Evolutionary conservation across 1,140 invertebrate species (phyloP).

Genomic region (Caenorhabditis briggsae): DNA sequence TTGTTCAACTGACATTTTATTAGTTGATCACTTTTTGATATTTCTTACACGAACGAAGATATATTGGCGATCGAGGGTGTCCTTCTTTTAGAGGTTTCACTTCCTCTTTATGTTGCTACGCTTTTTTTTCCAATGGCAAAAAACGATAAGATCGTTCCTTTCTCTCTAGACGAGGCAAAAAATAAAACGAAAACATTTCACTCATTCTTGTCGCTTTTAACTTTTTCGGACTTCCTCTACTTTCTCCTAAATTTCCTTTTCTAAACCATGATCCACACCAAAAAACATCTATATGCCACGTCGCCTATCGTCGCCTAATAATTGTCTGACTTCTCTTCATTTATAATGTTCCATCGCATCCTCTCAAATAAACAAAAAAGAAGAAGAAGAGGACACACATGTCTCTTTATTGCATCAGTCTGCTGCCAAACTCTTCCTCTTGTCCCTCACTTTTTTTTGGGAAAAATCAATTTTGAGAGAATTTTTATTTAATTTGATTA

Average conservation of each 20-base stretch:
- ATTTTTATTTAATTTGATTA: no score
- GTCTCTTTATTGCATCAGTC: background rate
- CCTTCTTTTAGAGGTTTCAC: no score
- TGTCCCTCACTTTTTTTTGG: background rate
- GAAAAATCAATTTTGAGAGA: background rate
- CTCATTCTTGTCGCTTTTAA: background rate
- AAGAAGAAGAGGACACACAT: background rate
- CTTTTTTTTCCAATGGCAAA: background rate
- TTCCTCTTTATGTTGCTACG: no score
- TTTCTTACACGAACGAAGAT: no score
- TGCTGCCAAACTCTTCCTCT: background rate
- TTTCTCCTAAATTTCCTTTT: background rate
- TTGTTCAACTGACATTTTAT: no score
- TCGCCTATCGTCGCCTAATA: conserved; percentile 4
- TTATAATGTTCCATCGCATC: background rate
- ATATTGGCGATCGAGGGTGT: no score
- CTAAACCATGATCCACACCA: background rate
- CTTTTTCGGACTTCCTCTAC: background rate
- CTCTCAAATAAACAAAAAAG: conserved; percentile 11
- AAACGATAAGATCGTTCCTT: background rate
- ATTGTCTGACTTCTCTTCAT: background rate
- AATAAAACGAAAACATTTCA: conserved; percentile 5
- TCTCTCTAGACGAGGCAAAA: background rate
- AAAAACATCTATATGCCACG: background rate
- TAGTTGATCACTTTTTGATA: no score